A percentile compares a stretch with the other conserved stretches of the same genome.
Conservation (phyloP, 2,888 invertebrate genomes). For the Parnassius apollo region DNA sequence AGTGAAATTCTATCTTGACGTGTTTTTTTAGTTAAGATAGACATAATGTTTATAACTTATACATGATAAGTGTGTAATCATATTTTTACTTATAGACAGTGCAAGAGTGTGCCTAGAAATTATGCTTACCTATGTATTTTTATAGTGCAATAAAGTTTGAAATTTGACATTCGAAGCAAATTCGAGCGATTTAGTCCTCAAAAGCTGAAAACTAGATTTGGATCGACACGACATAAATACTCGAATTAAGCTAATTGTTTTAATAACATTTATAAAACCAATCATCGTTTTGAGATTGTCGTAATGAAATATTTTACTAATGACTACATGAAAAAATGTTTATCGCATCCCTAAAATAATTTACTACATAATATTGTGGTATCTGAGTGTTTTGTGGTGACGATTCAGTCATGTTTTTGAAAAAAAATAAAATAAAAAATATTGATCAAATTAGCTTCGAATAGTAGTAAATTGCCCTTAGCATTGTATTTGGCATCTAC, state of each 20-base stretch:
- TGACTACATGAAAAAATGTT: too few species aligned
- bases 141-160: slow-evolving; percentile 64
- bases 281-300: too few species aligned
- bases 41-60: slow-evolving; percentile 49
- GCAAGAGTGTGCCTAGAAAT: slow-evolving; percentile 78
- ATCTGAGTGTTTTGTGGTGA: neutral
- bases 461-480: slow-evolving; percentile 66
- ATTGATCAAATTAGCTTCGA: slow-evolving; percentile 49
- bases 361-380: too few species aligned
- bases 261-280: too few species aligned
- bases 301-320: too few species aligned
- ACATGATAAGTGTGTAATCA: slow-evolving; percentile 67
- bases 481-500: slow-evolving; percentile 65
- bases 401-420: too few species aligned
- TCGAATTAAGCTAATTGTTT: neutral
- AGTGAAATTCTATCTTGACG: slow-evolving; percentile 7
- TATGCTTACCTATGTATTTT: slow-evolving; percentile 77
- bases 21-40: slow-evolving; percentile 43
- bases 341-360: too few species aligned
- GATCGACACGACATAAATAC: neutral
- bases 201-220: neutral
- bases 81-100: slow-evolving; percentile 61
- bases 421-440: neutral
- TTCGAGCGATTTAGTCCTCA: neutral
- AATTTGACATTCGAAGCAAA: slow-evolving; percentile 52